Evolutionary conservation across 1,140 invertebrate species (phyloP), one percentile per base, ranked within the genome.

Genomic region (Tetranychus cinnabarinus): DNA sequence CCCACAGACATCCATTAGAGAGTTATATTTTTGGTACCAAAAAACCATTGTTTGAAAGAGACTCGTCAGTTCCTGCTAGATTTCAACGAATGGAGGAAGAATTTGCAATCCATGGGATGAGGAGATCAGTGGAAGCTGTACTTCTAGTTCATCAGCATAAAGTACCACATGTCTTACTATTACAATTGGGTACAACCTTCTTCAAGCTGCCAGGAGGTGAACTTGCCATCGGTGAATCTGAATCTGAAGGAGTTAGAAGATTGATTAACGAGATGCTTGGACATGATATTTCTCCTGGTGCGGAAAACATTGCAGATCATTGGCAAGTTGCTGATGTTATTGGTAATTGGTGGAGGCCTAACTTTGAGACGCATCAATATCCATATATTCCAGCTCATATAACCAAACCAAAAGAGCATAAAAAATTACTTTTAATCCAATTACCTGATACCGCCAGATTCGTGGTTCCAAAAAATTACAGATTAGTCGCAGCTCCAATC

Each of bases 1-100:
- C 13, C 15, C 31, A 31, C 45, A 64, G 63, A 45, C 62, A 97
- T 77, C 93, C 92, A 50, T 75, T 98, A 64, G 96, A 89, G 68
- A 99, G 98, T 76, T 99, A 98, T 77, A 98, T 91, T 69, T 99
- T 99, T 75, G 93, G 93, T 62, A 97, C 92, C 52, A 98, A 99
- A 76, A 95, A 99, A 72, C 86, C 93, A 10, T 76, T 98, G 56
- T 97, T 96, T 76, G 96, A 99, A 73, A 93, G 91, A 75, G 96
- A 99, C 77, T 88, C 90, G 7, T 97, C 91, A 15, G 96, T 99
- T 36, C 89, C 90, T 15, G 93, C 93, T 10, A 78, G 96, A 68
- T 99, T 99, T 76, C 89, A 96, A 70, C 77, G 96, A 55, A 97
- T 99, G 92, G 76, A 92, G 63, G 93, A 98, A 70, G 96, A 99